phyloP scores from a whole-genome alignment of 1,140 invertebrate species.

The Drosophila malerkotliana region DNA sequence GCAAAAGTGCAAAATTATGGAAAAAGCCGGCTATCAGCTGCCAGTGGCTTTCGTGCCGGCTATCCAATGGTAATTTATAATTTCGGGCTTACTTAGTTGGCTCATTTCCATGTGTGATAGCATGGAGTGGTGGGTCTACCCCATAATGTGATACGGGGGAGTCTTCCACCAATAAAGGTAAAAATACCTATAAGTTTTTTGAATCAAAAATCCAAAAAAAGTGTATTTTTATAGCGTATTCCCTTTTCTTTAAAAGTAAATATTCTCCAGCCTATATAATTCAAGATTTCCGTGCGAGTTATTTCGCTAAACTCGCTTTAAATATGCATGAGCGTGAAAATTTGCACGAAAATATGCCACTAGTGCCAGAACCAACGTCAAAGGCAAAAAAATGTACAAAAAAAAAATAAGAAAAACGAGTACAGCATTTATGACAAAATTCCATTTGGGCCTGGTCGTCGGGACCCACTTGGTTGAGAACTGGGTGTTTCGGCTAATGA shows the following conservation, averaged over 20 bases:
- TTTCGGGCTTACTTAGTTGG: constrained; percentile 47
- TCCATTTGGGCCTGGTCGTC: constrained; percentile 64
- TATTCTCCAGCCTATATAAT: constrained; percentile 8
- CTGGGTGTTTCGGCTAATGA: constrained; percentile 77
- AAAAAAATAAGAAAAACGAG: constrained; percentile 41
- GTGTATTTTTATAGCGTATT: neutral
- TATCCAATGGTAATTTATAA: constrained; percentile 69
- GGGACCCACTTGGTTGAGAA: constrained; percentile 39
- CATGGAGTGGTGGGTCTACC: constrained; percentile 1
- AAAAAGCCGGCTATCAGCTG: constrained; percentile 53
- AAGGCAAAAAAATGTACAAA: neutral
- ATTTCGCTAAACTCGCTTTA: constrained; percentile 36
- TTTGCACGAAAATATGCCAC: constrained; percentile 78
- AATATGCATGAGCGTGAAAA: constrained; percentile 77
- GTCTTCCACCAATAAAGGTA: neutral
- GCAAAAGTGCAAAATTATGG: constrained; percentile 63
- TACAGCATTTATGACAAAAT: constrained; percentile 76
- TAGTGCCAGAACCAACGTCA: constrained; percentile 34
- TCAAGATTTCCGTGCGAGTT: constrained; percentile 22
- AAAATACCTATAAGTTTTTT: neutral
- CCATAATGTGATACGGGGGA: neutral
- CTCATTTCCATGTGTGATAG: constrained; percentile 41
- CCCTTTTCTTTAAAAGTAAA: neutral
- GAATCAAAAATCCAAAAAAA: neutral
- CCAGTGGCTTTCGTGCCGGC: constrained; percentile 50